These are phyloP conservation scores for Drosophila meridiana DNA, from an alignment of 2,888 invertebrate species.

Conservation along the genomic window DNA sequence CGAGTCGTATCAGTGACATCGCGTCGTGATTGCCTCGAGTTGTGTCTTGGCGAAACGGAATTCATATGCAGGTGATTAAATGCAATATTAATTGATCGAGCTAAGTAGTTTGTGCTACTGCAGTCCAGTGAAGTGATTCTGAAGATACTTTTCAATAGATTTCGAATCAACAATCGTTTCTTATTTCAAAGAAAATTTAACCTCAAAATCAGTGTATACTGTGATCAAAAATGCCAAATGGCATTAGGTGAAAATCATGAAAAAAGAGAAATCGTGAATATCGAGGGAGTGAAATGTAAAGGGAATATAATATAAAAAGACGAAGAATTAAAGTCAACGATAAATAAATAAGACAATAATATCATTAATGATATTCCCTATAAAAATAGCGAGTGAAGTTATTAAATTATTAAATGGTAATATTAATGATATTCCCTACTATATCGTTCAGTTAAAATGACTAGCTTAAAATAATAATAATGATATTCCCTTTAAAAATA, in stretches of 20 bases:
- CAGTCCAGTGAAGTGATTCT: neutral
- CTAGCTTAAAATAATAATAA: neutral
- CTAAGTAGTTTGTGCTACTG: neutral
- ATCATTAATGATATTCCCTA: no score
- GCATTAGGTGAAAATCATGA: neutral
- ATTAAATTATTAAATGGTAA: no score
- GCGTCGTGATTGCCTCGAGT: constrained; percentile 94
- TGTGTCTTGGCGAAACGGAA: constrained; percentile 94
- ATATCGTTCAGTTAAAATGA: no score
- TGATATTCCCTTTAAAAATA: neutral
- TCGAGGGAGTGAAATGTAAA: no score
- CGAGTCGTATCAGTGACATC: constrained; percentile 91
- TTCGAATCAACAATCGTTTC: no score
- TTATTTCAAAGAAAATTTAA: no score
- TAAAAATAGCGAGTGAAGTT: no score
- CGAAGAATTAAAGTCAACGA: neutral
- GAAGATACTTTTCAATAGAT: neutral
- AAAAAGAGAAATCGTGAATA: no score
- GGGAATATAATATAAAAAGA: neutral
- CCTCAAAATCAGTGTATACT: no score
- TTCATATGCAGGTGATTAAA: constrained; percentile 93
- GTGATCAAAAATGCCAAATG: neutral
- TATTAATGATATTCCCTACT: no score
- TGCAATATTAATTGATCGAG: neutral
- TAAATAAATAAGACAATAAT: no score